A percentile compares a stretch with the other conserved stretches of the same genome.
phyloP scores from a whole-genome alignment of 1,140 invertebrate species.

The Drosophila littoralis region DNA sequence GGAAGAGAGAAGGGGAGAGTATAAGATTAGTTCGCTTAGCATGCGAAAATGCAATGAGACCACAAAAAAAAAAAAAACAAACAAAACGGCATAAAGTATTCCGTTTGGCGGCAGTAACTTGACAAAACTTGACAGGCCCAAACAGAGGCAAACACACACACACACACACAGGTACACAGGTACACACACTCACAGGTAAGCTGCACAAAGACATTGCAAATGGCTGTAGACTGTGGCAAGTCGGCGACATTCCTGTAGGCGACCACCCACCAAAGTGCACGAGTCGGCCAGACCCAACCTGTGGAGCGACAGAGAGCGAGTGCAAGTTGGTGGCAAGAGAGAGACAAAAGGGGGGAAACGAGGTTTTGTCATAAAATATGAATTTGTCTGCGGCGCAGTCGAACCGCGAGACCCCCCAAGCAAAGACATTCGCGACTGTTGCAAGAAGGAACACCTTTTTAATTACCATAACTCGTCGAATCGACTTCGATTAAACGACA shows the following conservation, averaged over 20 bases:
- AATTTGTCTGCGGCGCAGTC: slow-evolving; percentile 65
- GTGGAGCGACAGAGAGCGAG: not conserved
- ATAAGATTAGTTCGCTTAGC: slow-evolving; percentile 59
- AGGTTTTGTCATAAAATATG: slow-evolving; percentile 80
- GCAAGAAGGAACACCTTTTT: slow-evolving; percentile 79
- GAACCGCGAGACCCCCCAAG: slow-evolving; percentile 59
- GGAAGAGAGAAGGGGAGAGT: slow-evolving; percentile 3
- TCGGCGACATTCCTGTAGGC: slow-evolving; percentile 48
- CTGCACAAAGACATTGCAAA: slow-evolving; percentile 29
- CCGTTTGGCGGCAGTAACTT: slow-evolving; percentile 56
- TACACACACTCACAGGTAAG: slow-evolving; percentile 7
- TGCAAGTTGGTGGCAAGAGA: too few species aligned
- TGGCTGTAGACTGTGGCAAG: slow-evolving; percentile 25
- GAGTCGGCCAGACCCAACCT: slow-evolving; percentile 7
- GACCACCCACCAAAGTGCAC: slow-evolving; percentile 69
- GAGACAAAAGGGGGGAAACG: not conserved
- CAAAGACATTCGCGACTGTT: slow-evolving; percentile 41
- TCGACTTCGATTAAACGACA: slow-evolving; percentile 78
- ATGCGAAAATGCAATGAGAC: slow-evolving; percentile 31
- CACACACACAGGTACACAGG: slow-evolving; percentile 11
- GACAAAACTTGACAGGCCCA: slow-evolving; percentile 58
- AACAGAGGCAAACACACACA: slow-evolving; percentile 19
- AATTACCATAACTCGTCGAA: slow-evolving; percentile 82
- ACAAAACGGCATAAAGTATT: slow-evolving; percentile 46
- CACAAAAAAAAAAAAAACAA: slow-evolving; percentile 15